These are phyloP conservation scores for Eristalis arbustorum DNA, from an alignment of 2,888 invertebrate species.

Conservation along the genomic window DNA sequence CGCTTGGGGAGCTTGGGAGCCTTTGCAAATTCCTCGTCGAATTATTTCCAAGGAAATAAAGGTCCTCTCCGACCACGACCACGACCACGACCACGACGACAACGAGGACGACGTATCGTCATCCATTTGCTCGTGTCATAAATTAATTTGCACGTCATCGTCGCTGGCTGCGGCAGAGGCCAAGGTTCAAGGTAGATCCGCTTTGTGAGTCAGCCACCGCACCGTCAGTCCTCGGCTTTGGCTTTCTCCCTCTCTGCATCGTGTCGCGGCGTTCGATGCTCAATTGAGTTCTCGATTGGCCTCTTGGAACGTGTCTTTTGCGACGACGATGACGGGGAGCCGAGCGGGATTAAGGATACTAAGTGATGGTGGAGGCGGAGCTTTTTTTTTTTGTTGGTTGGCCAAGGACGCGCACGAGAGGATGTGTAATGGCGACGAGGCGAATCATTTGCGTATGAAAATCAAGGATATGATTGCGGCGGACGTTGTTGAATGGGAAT, in stretches of 20 bases:
- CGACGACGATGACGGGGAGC: slow-evolving; percentile 14
- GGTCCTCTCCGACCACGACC: slow-evolving; percentile 10
- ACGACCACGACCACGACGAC: neutral
- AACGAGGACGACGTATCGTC: slow-evolving; percentile 22
- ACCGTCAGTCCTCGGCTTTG: neutral
- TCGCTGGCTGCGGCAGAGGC: neutral
- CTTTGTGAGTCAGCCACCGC: neutral
- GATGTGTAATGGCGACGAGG: slow-evolving; percentile 21
- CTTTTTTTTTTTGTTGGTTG: neutral
- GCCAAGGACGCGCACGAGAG: neutral
- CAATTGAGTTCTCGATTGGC: slow-evolving; percentile 63
- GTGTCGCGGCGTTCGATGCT: slow-evolving; percentile 44
- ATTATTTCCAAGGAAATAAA: slow-evolving; percentile 43
- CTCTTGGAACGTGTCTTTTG: slow-evolving; percentile 37
- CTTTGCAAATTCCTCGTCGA: slow-evolving; percentile 6
- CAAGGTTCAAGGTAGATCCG: neutral
- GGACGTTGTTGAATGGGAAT: slow-evolving; percentile 31
- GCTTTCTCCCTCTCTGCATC: slow-evolving; percentile 16
- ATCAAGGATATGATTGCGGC: slow-evolving; percentile 45
- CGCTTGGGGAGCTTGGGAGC: neutral
- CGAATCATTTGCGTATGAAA: slow-evolving; percentile 35
- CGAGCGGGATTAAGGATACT: slow-evolving; percentile 30
- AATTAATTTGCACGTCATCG: slow-evolving; percentile 56
- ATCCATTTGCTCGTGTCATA: slow-evolving; percentile 44
- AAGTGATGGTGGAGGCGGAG: neutral